Evolutionary conservation across 2,797 vertebrate genomes (phyloP), one percentile per base, ranked within the genome.

Genomic region (Adelosebastes latens): DNA sequence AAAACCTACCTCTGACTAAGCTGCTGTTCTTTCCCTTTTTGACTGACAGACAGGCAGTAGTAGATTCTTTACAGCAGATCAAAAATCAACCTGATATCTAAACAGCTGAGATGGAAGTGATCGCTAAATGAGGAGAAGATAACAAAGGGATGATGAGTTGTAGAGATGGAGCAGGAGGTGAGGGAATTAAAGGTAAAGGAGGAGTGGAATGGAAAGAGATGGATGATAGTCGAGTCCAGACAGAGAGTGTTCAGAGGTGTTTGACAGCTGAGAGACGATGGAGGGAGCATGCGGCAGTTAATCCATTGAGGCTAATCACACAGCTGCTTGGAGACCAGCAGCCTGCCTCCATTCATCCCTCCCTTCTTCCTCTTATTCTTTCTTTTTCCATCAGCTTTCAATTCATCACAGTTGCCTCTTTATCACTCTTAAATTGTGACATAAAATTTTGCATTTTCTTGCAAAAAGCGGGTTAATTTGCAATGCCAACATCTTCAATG

Each of bases 241-340:
- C 39, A 61, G 53, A 61, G n/a, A 56, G 25, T 46, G 22, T 80
- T 84, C 76, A 53, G 60, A 61, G 22, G 65, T 55, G 66, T 60
- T 55, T 55, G 76, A 70, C 34, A 72, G 71, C 16, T 0, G 25
- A 49, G 22, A 74, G 73, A 82, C 1, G 56, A 84, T 75, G 69
- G 59, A 75, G 66, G 31, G 61, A 75, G 49, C 9, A 12, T 62
- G 72, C 9, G 1, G 71, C 75, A 61, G 62, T n/a, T 91, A 85
- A 85, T 88, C 80, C 78, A 74, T 56, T 53, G 60, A 84, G 12
- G 80, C 79, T 84, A 88, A 88, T 92, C 84, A 78, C 72, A 83
- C 79, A 81, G 62, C 81, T 88, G 83, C 76, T 72, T 67, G 18
- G 59, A 83, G 72, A 88, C 52, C 65, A 42, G 58, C 63, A 61